These are phyloP conservation scores for Cotesia congregata DNA, from an alignment of 2,888 invertebrate species.

Conservation along the genomic window DNA sequence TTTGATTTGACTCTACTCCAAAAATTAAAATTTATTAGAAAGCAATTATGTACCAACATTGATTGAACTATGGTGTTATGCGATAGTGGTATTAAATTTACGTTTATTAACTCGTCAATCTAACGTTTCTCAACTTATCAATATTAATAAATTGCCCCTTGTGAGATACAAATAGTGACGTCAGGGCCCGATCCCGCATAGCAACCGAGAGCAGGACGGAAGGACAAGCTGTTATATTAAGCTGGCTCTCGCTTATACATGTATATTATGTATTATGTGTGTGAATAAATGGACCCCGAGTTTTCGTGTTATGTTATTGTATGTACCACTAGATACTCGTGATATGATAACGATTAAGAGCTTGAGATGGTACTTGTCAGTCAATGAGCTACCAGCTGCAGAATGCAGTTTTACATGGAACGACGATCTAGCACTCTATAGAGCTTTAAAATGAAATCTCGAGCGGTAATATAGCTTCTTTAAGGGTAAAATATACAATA, in stretches of 20 bases:
- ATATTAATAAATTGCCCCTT: conserved; percentile 63
- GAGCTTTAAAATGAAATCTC: background rate
- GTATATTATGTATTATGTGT: background rate
- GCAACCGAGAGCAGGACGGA: conserved; percentile 37
- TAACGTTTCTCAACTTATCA: conserved; percentile 60
- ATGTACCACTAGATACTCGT: background rate
- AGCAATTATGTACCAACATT: background rate
- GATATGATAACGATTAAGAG: conserved; percentile 7
- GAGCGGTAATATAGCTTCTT: background rate
- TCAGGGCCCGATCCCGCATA: conserved; percentile 51
- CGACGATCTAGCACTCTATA: background rate
- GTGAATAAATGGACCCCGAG: conserved; percentile 17
- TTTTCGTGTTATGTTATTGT: background rate
- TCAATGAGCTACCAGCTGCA: conserved; percentile 24
- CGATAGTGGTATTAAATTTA: background rate
- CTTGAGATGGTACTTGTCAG: background rate
- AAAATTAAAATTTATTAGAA: background rate
- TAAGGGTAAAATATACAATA: background rate
- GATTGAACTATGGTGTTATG: background rate
- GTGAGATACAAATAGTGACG: conserved; percentile 55
- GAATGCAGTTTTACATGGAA: conserved; percentile 8
- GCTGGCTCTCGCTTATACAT: conserved; percentile 16
- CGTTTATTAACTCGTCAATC: conserved; percentile 39
- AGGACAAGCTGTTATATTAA: conserved; percentile 30
- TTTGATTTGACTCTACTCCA: background rate